These are phyloP conservation scores for Lacanobia oleracea DNA, from an alignment of 2,888 invertebrate species.

Conservation along the genomic window DNA sequence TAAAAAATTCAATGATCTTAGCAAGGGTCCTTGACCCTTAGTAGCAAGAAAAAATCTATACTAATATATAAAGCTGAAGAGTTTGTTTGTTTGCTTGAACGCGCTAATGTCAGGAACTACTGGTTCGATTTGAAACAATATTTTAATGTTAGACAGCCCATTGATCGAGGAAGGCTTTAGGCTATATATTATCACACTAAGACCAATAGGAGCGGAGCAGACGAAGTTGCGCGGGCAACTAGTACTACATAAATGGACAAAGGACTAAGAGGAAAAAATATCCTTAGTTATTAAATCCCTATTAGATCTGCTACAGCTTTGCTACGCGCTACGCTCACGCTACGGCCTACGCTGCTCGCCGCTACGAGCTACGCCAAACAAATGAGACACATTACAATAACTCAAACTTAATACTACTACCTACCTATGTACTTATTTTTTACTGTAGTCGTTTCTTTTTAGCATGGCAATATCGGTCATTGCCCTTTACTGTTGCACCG, in stretches of 20 bases:
- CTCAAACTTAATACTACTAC: constrained; percentile 3
- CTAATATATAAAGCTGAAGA: too few species aligned
- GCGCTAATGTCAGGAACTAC: too few species aligned
- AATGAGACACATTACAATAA: not conserved
- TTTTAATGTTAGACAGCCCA: too few species aligned
- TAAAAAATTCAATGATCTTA: too few species aligned
- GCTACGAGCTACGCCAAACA: constrained; percentile 41
- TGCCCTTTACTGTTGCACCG: not conserved
- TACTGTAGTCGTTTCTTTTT: constrained; percentile 1
- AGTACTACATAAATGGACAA: not conserved
- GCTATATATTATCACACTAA: too few species aligned
- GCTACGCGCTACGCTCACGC: constrained; percentile 43
- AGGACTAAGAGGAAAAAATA: not conserved
- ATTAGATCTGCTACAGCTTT: not conserved
- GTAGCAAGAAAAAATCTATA: too few species aligned
- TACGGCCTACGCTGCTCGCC: constrained; percentile 40
- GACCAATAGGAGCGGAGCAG: too few species aligned
- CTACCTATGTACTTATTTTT: not conserved
- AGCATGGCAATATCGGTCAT: not conserved
- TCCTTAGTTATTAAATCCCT: not conserved
- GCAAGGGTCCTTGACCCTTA: too few species aligned
- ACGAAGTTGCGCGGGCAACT: too few species aligned
- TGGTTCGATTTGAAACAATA: too few species aligned
- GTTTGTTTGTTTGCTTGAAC: too few species aligned
- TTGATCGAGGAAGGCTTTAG: too few species aligned